Conservation (phyloP, 2,797 vertebrate genomes). For the Enteromius treurensis region DNA sequence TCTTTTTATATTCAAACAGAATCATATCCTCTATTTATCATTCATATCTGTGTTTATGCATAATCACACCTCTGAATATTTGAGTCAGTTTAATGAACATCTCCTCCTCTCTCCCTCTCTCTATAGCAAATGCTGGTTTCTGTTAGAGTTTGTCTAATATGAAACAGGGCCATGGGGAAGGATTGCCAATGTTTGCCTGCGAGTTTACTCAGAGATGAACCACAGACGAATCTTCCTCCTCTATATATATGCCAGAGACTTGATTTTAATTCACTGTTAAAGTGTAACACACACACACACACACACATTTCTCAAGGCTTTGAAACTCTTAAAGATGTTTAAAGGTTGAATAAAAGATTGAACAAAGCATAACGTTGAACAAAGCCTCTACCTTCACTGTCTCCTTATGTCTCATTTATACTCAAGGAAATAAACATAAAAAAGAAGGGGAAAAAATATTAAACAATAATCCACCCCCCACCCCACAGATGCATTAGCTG, state of each 20-base stretch:
- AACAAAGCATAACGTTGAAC: slow-evolving; percentile 43
- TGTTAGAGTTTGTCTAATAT: slow-evolving; percentile 75
- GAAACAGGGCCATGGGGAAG: slow-evolving; percentile 68
- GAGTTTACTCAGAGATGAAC: slow-evolving; percentile 74
- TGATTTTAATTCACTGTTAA: slow-evolving; percentile 59
- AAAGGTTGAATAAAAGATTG: slow-evolving; percentile 31
- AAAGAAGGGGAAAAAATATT: not conserved
- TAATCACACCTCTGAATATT: slow-evolving; percentile 68
- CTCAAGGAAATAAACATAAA: slow-evolving; percentile 37
- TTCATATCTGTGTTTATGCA: slow-evolving; percentile 71
- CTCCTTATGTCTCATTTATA: slow-evolving; percentile 30
- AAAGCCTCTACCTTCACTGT: slow-evolving; percentile 22
- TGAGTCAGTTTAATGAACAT: slow-evolving; percentile 70
- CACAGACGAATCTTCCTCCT: slow-evolving; percentile 70
- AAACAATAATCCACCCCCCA: slow-evolving; percentile 29
- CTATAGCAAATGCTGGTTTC: slow-evolving; percentile 67
- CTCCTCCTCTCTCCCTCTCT: slow-evolving; percentile 48
- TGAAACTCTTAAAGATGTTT: slow-evolving; percentile 62
- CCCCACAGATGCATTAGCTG: slow-evolving; percentile 58
- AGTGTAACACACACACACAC: slow-evolving; percentile 45
- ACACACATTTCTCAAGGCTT: slow-evolving; percentile 52
- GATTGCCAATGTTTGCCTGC: slow-evolving; percentile 76
- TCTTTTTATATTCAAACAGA: slow-evolving; percentile 51
- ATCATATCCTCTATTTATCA: slow-evolving; percentile 68
- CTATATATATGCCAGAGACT: slow-evolving; percentile 61